These are phyloP conservation scores for Xylota segnis DNA, from an alignment of 2,888 invertebrate genomes.

Conservation along the genomic window DNA sequence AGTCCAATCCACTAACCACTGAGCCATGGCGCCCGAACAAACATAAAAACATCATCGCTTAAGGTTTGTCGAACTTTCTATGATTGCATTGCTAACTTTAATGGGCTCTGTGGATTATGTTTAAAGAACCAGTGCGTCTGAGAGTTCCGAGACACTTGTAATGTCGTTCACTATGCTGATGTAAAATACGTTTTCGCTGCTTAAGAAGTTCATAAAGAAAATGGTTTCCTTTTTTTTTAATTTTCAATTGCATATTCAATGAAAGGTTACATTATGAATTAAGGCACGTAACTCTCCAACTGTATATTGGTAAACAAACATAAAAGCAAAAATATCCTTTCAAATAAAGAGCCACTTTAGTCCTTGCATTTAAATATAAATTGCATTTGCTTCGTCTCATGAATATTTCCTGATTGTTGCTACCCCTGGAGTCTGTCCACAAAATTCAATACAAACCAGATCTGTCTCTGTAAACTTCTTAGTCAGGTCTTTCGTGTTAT, in stretches of 20 bases:
- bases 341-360: conserved; percentile 38
- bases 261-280: not conserved
- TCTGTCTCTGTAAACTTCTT: conserved; percentile 32
- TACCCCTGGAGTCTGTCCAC: conserved; percentile 8
- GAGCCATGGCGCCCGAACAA: too few species aligned
- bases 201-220: too few species aligned
- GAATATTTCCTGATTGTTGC: conserved; percentile 66
- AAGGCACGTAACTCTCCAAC: not conserved
- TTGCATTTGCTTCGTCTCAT: conserved; percentile 67
- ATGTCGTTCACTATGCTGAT: too few species aligned
- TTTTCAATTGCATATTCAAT: not conserved
- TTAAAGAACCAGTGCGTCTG: too few species aligned
- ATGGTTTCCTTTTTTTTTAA: too few species aligned
- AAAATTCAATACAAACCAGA: conserved; percentile 57
- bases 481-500: conserved; percentile 45
- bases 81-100: too few species aligned
- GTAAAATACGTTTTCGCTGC: too few species aligned
- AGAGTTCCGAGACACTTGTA: too few species aligned
- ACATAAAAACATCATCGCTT: too few species aligned
- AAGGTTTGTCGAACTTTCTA: too few species aligned
- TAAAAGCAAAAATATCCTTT: conserved; percentile 27
- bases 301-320: conserved; percentile 29
- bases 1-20: too few species aligned
- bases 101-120: too few species aligned
- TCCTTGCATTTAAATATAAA: conserved; percentile 66